Conservation (phyloP, 2,113 vertebrate genomes). For the Dasypus novemcinctus region DNA sequence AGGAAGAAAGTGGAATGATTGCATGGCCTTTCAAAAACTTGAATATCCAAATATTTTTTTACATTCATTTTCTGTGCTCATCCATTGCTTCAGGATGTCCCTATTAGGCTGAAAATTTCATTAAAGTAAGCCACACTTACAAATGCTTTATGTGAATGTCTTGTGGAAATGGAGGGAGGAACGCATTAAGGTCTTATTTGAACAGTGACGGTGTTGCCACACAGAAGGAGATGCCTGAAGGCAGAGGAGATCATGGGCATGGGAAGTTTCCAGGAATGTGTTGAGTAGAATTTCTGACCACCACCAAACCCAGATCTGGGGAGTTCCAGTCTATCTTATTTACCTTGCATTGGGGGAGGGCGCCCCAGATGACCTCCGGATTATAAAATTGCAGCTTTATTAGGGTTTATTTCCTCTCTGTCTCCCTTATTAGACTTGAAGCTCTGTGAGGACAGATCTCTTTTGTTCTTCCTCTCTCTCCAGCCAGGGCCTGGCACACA, state of each 20-base stretch:
- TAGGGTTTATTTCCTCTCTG: neutral
- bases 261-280: neutral
- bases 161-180: neutral
- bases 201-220: neutral
- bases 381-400: neutral
- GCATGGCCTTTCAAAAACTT: neutral
- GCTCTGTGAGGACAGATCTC: neutral
- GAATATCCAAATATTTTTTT: neutral
- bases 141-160: neutral
- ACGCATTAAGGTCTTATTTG: neutral
- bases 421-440: neutral
- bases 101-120: neutral
- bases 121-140: neutral
- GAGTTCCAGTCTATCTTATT: neutral
- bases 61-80: neutral
- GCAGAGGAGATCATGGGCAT: neutral
- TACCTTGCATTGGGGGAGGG: neutral
- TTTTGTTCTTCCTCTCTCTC: constrained; percentile 3
- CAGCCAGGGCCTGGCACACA: neutral
- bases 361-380: neutral
- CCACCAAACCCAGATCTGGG: neutral
- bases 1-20: neutral
- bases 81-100: neutral
- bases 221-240: neutral
- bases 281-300: neutral